Evolutionary conservation across 1,140 invertebrate genomes (phyloP).

Genomic region (Meloidogyne exigua): DNA sequence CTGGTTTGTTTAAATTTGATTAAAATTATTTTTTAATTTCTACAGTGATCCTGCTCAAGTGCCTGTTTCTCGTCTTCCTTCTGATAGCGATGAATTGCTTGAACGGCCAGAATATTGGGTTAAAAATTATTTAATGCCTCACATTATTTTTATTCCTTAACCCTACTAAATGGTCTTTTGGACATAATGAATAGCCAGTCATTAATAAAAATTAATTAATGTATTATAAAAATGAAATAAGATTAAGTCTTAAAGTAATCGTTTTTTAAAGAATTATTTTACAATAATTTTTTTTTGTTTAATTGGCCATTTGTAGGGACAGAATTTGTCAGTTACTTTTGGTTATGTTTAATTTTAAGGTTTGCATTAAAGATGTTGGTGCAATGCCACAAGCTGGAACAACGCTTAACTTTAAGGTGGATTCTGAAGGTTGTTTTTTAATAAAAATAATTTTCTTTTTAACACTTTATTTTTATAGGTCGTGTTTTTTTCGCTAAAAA

Average conservation of each 20-base stretch:
- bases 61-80: constrained; percentile 74
- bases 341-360: constrained; percentile 74
- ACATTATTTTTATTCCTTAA: no score
- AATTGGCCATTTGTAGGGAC: no score
- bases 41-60: constrained; percentile 21
- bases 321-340: no score
- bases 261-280: no score
- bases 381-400: constrained; percentile 72
- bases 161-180: no score
- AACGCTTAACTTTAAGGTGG: constrained; percentile 30
- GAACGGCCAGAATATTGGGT: constrained; percentile 82
- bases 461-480: constrained; percentile 12
- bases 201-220: no score
- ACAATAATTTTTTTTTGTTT: no score
- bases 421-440: constrained; percentile 14
- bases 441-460: constrained; percentile 9
- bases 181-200: no score
- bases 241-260: no score
- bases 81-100: constrained; percentile 84
- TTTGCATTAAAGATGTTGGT: constrained; percentile 87
- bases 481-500: constrained; percentile 37
- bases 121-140: no score
- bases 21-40: not conserved
- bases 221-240: no score
- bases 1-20: constrained; percentile 71